Evolutionary conservation across 1,140 invertebrate genomes (phyloP), one percentile per base, ranked within the genome.

Genomic region (Meloidogyne exigua): DNA sequence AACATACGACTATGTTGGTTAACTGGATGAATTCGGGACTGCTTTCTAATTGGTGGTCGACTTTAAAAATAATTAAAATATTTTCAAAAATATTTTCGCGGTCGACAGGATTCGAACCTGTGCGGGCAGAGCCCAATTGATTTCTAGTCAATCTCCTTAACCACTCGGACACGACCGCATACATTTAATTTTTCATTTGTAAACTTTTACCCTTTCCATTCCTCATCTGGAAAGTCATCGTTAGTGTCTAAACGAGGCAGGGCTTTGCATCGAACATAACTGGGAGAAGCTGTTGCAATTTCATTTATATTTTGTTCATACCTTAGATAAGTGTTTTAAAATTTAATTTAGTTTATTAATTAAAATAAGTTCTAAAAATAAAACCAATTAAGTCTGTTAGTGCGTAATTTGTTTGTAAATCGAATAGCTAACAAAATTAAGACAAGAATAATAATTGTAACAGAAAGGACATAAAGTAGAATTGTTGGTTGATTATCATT

Each of bases 241-340:
- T 3, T 32, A 32, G 84, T 85, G 68, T 86, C 81, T 23, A 83
- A 49, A 42, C 83, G 70, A 15, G 79, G 84, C 39, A 87, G 70
- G 11, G 85, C 80, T 75, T 85, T 85, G 49, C 84, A 85, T 26
- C 79, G 67, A 12, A 84, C 77, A 75, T 84, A 85, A 28, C 87
- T 77, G 7, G 83, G 68, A 25, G 72, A 69, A 23, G 76, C 72
- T 13, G 44, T 72, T 12, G 81, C 71, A 21, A 83, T 81, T 32
- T 85, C 83, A n/a, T 87, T 39, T 73, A 85, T 64, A 73, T 85
- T 85, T 57, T 83, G 71, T 63, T 84, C 84, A 72, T 84, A 84
- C 82, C 82, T 83, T 12, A 11, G n/a, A n/a, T n/a, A 42, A 42
- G 12, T 42, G 3, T 12, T 42, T 42, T n/a, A n/a, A n/a, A n/a